These are phyloP conservation scores for Dysmachus trigonus DNA, from an alignment of 2,888 invertebrate species.

Conservation along the genomic window DNA sequence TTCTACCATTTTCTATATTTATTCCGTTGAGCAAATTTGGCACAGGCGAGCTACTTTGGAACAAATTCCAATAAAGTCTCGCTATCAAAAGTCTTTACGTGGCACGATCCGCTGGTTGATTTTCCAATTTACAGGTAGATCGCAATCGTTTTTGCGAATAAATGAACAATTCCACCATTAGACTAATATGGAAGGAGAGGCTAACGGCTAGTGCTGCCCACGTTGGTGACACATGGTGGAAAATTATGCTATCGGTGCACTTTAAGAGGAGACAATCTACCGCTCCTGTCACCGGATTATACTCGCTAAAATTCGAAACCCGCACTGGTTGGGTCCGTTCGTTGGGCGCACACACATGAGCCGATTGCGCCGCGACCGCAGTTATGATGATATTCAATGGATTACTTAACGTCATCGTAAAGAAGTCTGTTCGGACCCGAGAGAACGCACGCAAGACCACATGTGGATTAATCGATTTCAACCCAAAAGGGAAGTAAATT, in stretches of 20 bases:
- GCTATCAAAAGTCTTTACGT: neutral
- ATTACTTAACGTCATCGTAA: slow-evolving; percentile 47
- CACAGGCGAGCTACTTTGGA: neutral
- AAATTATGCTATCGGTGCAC: slow-evolving; percentile 19
- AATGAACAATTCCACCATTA: slow-evolving; percentile 33
- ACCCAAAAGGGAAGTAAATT: slow-evolving; percentile 35
- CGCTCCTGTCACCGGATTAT: slow-evolving; percentile 17
- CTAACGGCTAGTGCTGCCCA: slow-evolving; percentile 26
- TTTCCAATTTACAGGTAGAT: slow-evolving; percentile 18
- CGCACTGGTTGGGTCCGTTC: neutral
- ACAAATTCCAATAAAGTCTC: neutral
- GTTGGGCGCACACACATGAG: neutral
- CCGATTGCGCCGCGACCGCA: slow-evolving; percentile 1
- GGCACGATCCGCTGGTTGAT: neutral
- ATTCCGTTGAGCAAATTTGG: neutral
- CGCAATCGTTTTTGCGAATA: neutral
- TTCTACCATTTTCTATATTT: neutral
- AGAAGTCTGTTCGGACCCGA: neutral
- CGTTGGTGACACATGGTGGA: slow-evolving; percentile 10
- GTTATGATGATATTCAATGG: slow-evolving; percentile 47
- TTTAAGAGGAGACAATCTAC: slow-evolving; percentile 22
- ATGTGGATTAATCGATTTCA: slow-evolving; percentile 40
- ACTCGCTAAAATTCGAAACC: neutral
- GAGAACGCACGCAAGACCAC: slow-evolving; percentile 23
- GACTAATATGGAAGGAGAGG: slow-evolving; percentile 25